Conservation (phyloP, 2,888 invertebrate species). For the Biston betularia region DNA sequence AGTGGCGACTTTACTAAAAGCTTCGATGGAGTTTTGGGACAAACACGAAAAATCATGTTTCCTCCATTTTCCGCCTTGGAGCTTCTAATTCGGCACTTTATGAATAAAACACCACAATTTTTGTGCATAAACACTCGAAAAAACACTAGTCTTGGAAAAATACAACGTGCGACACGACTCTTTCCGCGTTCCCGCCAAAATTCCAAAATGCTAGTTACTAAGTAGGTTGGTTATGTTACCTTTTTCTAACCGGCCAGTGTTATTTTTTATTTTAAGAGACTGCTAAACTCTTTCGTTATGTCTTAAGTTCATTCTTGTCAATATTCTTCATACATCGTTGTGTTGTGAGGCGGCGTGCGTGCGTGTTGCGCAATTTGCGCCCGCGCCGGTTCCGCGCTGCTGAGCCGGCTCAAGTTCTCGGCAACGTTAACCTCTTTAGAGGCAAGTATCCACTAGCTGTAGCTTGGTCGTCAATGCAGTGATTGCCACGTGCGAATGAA, state of each 20-base stretch:
- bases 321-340: slow-evolving; percentile 37
- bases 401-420: slow-evolving; percentile 75
- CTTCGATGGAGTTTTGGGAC: no score
- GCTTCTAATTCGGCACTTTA: no score
- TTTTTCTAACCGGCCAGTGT: not conserved
- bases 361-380: slow-evolving; percentile 72
- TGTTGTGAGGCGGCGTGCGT: slow-evolving; percentile 37
- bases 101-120: no score
- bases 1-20: no score
- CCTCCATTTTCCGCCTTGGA: no score
- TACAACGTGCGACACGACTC: no score
- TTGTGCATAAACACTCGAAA: no score
- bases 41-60: no score
- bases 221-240: no score
- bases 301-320: slow-evolving; percentile 6
- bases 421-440: slow-evolving; percentile 75
- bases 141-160: no score
- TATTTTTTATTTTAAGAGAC: not conserved
- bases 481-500: slow-evolving; percentile 11
- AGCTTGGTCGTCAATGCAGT: slow-evolving; percentile 32
- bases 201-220: no score
- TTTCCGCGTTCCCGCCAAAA: no score
- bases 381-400: slow-evolving; percentile 61
- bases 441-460: slow-evolving; percentile 49
- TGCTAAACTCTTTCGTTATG: not conserved